Base-by-base conservation (phyloP, 53 echinoderm and acorn worm genomes). In the Arbacia lixula region DNA sequence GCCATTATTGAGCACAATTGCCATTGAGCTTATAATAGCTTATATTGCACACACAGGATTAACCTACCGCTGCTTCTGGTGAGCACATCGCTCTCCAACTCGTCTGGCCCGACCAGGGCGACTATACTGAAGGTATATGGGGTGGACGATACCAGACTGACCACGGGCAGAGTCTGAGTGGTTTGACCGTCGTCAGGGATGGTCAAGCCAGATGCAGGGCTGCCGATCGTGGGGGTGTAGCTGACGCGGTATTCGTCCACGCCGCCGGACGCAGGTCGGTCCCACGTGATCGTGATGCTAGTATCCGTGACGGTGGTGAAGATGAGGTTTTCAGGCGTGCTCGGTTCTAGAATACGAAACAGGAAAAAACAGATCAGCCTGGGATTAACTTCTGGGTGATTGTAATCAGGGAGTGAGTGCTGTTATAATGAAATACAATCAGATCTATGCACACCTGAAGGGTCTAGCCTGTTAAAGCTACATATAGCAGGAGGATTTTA, bases 231-330 rank as follows among this genome's bases (percentile, higher is more conserved):
- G 30, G 87, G 87, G 38, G 80, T 39, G 46, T 80, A 80, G 2
- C 46, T 72, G 21, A 68, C 75, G 28, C 75, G 31, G 33, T 54
- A 75, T 32, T 54, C 28, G 17, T n/a, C 52, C 19, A 75, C 53
- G 6, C 55, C 55, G 20, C 75, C 75, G 1, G 16, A 28, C 14
- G 53, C 11, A 20, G 75, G 75, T 6, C 55, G n/a, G 21, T 72
- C 75, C 88, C 88, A 88, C 31, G 53, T 37, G 16, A 88, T 53
- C 42, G 42, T 52, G 52, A 88, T 52, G 1, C 52, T 51, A 16
- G 19, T 66, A 3, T 65, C 40, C 5, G 66, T 84, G 0, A 46
- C 35, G 9, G 29, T 26, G 6, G 29, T 72, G 17, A 36, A 1
- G 16, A 53, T n/a, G 12, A 88, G 54, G 30, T 88, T 83, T n/a